Evolutionary conservation across 2,797 vertebrate genomes (phyloP).

Genomic region (Limnodromus scolopaceus): DNA sequence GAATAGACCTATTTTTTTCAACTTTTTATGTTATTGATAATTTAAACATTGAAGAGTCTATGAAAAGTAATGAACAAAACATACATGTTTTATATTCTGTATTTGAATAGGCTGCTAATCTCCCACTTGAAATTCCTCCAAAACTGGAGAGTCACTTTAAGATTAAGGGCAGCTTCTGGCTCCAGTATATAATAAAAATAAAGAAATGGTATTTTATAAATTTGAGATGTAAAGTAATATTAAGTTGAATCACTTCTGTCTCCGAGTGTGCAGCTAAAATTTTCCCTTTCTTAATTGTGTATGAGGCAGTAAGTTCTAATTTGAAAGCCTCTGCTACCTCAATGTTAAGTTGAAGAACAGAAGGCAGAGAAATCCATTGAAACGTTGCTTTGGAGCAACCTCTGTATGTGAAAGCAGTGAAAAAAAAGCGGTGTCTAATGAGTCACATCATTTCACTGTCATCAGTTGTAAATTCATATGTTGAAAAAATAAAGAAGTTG

Average conservation of each 20-base stretch:
- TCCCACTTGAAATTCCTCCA: constrained; percentile 29
- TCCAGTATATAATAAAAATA: not conserved
- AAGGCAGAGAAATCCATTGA: not conserved
- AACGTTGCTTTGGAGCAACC: not conserved
- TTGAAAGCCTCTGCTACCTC: not conserved
- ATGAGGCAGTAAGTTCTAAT: not conserved
- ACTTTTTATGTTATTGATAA: not conserved
- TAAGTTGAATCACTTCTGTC: not conserved
- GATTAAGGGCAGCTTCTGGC: constrained; percentile 7
- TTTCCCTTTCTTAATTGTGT: not conserved
- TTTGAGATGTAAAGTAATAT: not conserved
- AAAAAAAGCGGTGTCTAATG: not conserved
- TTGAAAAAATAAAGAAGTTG: not conserved
- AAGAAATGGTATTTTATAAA: not conserved
- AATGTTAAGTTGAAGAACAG: not conserved
- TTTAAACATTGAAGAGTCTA: not conserved
- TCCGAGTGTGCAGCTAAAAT: not conserved
- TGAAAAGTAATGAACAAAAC: constrained; percentile 32
- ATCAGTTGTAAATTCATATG: not conserved
- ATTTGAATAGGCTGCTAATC: constrained; percentile 24
- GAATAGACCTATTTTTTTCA: not conserved
- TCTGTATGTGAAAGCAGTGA: not conserved
- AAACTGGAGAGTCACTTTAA: constrained; percentile 15
- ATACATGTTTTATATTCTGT: not conserved
- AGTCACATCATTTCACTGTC: not conserved